Evolutionary conservation across 2,113 vertebrate species (phyloP), one percentile per base, ranked within the genome.

Genomic region (Bos javanicus): DNA sequence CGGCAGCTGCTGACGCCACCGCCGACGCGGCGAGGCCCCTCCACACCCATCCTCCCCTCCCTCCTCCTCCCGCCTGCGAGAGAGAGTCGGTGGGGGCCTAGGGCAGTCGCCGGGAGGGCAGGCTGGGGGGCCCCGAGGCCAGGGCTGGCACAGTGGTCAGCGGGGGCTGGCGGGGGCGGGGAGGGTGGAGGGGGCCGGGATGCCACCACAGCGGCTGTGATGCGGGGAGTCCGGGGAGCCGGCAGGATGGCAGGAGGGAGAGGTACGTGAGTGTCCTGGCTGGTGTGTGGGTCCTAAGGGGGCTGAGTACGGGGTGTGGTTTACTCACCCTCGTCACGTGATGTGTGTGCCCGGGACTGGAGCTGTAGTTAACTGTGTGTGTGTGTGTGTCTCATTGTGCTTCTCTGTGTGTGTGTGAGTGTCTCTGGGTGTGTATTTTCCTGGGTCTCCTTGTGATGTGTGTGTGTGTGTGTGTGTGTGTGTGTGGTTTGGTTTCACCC

Each of bases 11-110:
- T 98, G 98, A 98, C 98, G 98, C 98, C 98, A 98, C 98, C 94
- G 78, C 93, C 97, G 96, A 98, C 96, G 97, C 97, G 1, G 88
- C 91, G 59, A 90, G 96, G 89, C 94, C 99, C 99, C 99, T 99
- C 33, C 98, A 98, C 98, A 99, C 99, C 99, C 99, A 99, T 99
- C 99, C 98, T 97, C 97, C 97, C 94, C 85, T 88, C 83, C 80
- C 93, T 83, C 95, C 98, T 98, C 97, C 98, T 95, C 98, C 99
- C 98, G 98, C 98, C 97, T 97, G 98, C 98, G 12, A 56, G 98
- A 97, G 50, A 98, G 98, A 98, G 98, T 98, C 97, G 98, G 98
- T 91, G 98, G 96, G 96, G 96, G 88, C 95, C 2, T 3, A 62
- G 48, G 93, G 97, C 91, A 67, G 92, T 80, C 1, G 7, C 81